Conservation (phyloP, 2,888 invertebrate genomes). For the Melanostoma scalare region DNA sequence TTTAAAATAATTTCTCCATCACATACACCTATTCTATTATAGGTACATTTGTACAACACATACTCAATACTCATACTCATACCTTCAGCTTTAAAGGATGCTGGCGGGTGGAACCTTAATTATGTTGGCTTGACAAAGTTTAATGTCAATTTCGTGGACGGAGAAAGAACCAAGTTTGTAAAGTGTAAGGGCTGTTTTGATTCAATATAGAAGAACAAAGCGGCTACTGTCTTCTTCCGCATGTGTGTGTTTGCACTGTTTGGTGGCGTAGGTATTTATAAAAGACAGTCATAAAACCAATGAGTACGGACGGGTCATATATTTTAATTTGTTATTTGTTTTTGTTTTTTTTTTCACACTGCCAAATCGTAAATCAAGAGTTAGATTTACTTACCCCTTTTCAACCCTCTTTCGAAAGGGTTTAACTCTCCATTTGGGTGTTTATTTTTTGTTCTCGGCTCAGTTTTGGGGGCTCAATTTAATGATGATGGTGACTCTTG, state of each 20-base stretch:
- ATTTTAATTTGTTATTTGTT: slow-evolving; percentile 75
- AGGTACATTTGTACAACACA: background rate
- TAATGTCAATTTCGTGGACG: slow-evolving; percentile 53
- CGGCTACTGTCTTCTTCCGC: background rate
- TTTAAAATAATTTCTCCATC: slow-evolving; percentile 67
- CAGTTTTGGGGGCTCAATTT: no score
- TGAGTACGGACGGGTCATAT: slow-evolving; percentile 81
- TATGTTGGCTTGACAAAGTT: slow-evolving; percentile 62
- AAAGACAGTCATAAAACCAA: slow-evolving; percentile 78
- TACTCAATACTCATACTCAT: background rate
- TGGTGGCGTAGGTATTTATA: slow-evolving; percentile 34
- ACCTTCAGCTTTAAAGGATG: slow-evolving; percentile 28
- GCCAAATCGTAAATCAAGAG: slow-evolving; percentile 69
- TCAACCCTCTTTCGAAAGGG: background rate
- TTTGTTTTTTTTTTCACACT: slow-evolving; percentile 74
- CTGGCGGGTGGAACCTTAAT: slow-evolving; percentile 49
- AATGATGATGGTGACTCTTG: no score
- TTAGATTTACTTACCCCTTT: slow-evolving; percentile 17
- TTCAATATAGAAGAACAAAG: background rate
- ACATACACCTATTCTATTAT: slow-evolving; percentile 27
- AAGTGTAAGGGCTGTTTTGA: slow-evolving; percentile 8
- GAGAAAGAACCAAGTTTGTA: slow-evolving; percentile 39
- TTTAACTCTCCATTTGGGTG: no score
- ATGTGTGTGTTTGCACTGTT: background rate
- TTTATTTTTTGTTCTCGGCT: no score